A percentile compares a stretch with the other conserved stretches of the same genome.
Conservation (phyloP, 2,888 invertebrate genomes). For the Bibio marci region DNA sequence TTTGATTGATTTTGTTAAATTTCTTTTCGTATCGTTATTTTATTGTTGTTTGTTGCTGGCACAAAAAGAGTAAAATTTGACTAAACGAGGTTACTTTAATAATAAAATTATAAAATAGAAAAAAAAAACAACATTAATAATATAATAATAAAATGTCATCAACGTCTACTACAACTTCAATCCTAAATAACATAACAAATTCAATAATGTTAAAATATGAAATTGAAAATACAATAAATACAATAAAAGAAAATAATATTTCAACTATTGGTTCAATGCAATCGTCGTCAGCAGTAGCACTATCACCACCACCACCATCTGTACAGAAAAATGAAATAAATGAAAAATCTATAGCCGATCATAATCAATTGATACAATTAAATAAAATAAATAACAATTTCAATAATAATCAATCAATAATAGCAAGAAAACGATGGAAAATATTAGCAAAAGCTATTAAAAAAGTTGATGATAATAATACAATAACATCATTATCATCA, state of each 20-base stretch:
- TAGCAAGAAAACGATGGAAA: conserved; percentile 50
- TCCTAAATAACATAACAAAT: conserved; percentile 17
- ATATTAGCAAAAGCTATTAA: conserved; percentile 47
- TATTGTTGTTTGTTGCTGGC: too few relatives aligned
- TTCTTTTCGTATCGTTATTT: too few relatives aligned
- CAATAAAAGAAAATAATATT: conserved; percentile 22
- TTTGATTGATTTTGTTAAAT: too few relatives aligned
- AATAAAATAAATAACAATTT: not conserved
- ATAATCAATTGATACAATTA: not conserved
- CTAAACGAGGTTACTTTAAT: too few relatives aligned
- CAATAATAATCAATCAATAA: conserved; percentile 15
- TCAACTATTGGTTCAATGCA: conserved; percentile 5
- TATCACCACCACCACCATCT: conserved; percentile 13
- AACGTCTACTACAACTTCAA: too few relatives aligned
- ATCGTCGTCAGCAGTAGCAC: conserved; percentile 8
- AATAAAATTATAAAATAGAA: too few relatives aligned
- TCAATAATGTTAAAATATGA: conserved; percentile 28
- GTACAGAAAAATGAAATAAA: too few relatives aligned
- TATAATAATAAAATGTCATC: too few relatives aligned
- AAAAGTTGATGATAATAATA: conserved; percentile 11
- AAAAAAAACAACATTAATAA: too few relatives aligned
- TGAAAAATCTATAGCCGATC: not conserved
- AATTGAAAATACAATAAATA: conserved; percentile 27
- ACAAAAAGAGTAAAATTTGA: too few relatives aligned
- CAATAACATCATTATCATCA: not conserved